phyloP scores from a whole-genome alignment of 2,888 invertebrate genomes.

The Elysia crispata region DNA sequence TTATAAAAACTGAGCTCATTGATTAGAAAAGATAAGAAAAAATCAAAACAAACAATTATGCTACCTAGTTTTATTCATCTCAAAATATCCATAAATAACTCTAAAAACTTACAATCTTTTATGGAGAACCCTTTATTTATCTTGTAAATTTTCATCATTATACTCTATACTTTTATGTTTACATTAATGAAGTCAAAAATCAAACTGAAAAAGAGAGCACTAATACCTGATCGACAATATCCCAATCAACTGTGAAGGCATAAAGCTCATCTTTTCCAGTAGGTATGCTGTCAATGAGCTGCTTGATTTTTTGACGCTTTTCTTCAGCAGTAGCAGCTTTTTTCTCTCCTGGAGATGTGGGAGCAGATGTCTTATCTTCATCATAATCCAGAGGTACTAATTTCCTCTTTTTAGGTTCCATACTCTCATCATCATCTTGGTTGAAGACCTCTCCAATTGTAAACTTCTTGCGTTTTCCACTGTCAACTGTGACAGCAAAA shows the following conservation, averaged over 20 bases:
- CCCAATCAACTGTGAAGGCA: slow-evolving; percentile 95
- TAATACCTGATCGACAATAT: slow-evolving; percentile 84
- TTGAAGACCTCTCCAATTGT: slow-evolving; percentile 91
- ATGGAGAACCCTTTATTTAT: no score
- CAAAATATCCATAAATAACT: no score
- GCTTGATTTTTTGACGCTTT: slow-evolving; percentile 96
- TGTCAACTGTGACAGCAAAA: no score
- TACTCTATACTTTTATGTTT: not conserved
- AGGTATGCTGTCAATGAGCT: slow-evolving; percentile 98
- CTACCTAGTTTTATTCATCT: no score
- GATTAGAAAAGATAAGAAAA: no score
- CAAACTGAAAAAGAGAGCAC: not conserved
- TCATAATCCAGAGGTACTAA: slow-evolving; percentile 78
- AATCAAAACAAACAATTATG: no score
- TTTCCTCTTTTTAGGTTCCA: slow-evolving; percentile 85
- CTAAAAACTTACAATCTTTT: no score
- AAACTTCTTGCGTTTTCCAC: slow-evolving; percentile 83
- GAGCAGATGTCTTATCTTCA: slow-evolving; percentile 60
- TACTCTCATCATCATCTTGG: slow-evolving; percentile 83
- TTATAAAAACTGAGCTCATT: no score
- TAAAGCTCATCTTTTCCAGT: slow-evolving; percentile 98
- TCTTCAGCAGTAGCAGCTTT: slow-evolving; percentile 84
- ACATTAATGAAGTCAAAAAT: not conserved
- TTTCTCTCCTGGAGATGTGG: slow-evolving; percentile 55
- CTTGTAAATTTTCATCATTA: not conserved